Base-by-base conservation (phyloP, 2,888 invertebrate species). In the Chrysina gloriosa region DNA sequence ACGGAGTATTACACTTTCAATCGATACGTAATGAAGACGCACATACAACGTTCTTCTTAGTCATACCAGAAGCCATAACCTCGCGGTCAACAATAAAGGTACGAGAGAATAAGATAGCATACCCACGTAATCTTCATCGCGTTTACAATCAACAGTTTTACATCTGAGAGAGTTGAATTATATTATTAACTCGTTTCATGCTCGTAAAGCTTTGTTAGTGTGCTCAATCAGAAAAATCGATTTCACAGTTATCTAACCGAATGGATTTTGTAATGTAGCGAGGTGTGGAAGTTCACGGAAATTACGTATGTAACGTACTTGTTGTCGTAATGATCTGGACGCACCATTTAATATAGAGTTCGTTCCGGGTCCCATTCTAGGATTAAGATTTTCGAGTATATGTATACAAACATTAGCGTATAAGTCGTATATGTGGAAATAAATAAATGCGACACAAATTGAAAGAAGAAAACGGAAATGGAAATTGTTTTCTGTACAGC, bases 111-210 rank as follows among this genome's bases (percentile, higher is more conserved):
- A 29, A 50, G 29, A 50, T 27, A 25, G 7, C 25, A 50, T 29
- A 27, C 50, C 50, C 16, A 50, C 50, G 7, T 50, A 27, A 14
- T 16, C 19, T 45, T 7, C 27, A 50, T 11, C 11, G 14, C 29
- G 29, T 50, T 50, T 45, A 45, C 45, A 21, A n/a, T 19, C 19
- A 45, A 45, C 19, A 19, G 19, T 1, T 19, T 50, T 27, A 50
- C 29, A 29, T 16, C 50, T 27, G 14, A n/a, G 7, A 50, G 16
- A 7, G n/a, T n/a, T n/a, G 14, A 50, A 50, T 50, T 50, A 50
- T 50, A 50, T 50, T 50, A 29, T 50, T 50, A 50, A 50, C 50
- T 29, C 29, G 7, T 50, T 50, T 50, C 29, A 50, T 50, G 50
- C 50, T 11, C 16, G 27, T 27, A 50, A 29, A 29, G 16, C 11